phyloP scores from a whole-genome alignment of 2,888 invertebrate species.

The Xestia rhomboidea region DNA sequence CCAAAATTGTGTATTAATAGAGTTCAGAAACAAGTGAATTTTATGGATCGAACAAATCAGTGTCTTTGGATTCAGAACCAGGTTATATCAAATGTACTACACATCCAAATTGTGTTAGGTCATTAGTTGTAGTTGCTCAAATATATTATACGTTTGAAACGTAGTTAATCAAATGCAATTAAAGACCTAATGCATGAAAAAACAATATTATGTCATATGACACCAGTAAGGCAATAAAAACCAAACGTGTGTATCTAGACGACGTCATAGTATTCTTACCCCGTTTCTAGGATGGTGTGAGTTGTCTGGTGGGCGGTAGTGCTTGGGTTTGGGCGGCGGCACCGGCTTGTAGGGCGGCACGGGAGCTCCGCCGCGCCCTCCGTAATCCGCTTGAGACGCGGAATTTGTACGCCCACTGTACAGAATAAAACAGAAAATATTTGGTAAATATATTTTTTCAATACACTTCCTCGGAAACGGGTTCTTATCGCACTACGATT shows the following conservation, averaged over 20 bases:
- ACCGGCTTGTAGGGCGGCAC: conserved; percentile 94
- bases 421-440: neutral
- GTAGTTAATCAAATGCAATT: too few species aligned
- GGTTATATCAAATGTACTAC: neutral
- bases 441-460: too few species aligned
- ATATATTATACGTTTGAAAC: neutral
- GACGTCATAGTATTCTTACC: conserved; percentile 71
- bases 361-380: conserved; percentile 75
- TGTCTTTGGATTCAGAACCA: neutral
- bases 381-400: conserved; percentile 91
- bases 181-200: neutral
- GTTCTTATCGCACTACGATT: too few species aligned
- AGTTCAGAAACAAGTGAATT: neutral
- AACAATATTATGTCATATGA: neutral
- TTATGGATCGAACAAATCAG: neutral
- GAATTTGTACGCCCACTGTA: conserved; percentile 90
- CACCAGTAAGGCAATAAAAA: neutral
- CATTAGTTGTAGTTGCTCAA: neutral
- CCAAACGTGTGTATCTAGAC: neutral
- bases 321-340: conserved; percentile 98
- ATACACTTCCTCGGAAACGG: too few species aligned
- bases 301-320: conserved; percentile 94
- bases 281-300: conserved; percentile 84
- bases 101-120: neutral
- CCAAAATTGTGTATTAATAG: neutral